Conservation (phyloP, 2,888 invertebrate genomes). For the Piscicola geometra region DNA sequence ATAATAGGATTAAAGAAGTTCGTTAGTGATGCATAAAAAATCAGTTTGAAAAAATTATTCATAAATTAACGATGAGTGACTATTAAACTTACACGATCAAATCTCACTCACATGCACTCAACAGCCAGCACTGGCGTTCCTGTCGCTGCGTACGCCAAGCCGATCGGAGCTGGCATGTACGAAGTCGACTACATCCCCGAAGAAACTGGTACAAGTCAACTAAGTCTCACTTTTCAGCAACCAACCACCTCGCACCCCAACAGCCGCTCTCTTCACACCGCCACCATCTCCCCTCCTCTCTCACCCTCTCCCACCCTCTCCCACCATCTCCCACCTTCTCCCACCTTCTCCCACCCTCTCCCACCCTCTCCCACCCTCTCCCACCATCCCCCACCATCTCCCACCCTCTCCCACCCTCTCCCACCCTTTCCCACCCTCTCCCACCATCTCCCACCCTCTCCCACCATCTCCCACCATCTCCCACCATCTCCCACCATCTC, state of each 20-base stretch:
- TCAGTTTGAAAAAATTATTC: background rate
- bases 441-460: background rate
- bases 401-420: background rate
- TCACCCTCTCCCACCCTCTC: background rate
- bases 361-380: background rate
- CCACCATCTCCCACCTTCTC: background rate
- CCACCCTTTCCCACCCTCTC: background rate
- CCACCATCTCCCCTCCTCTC: background rate
- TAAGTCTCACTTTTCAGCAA: background rate
- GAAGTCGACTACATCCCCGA: conserved; percentile 85
- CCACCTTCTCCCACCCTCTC: background rate
- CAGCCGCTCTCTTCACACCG: background rate
- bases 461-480: background rate
- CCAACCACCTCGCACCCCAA: background rate
- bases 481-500: background rate
- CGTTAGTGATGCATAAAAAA: background rate
- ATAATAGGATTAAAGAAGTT: too few relatives aligned
- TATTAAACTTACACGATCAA: background rate
- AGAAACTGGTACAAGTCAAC: conserved; percentile 67
- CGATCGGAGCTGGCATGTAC: conserved; percentile 70
- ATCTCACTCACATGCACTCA: conserved; percentile 43
- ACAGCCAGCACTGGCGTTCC: conserved; percentile 71
- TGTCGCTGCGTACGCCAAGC: conserved; percentile 72
- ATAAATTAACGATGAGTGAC: background rate
- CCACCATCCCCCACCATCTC: background rate